These are phyloP conservation scores for Galeopsomyia nigrocyanea DNA, from an alignment of 2,888 invertebrate species.

Conservation along the genomic window DNA sequence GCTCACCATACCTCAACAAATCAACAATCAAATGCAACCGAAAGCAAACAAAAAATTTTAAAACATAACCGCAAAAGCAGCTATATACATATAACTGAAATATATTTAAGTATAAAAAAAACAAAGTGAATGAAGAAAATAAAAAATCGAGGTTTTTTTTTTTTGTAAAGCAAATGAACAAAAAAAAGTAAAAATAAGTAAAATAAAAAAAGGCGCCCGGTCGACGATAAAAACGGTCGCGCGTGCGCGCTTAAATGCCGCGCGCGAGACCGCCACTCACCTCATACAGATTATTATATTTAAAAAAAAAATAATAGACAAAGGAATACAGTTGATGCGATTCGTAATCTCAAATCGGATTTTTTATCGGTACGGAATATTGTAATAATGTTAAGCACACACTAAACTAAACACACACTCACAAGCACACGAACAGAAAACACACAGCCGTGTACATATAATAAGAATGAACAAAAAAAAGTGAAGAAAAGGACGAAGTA, in stretches of 20 bases:
- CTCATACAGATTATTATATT: conserved; percentile 38
- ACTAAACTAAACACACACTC: conserved; percentile 4
- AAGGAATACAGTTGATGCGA: conserved; percentile 11
- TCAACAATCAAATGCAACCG: conserved; percentile 66
- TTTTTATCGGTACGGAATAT: conserved; percentile 38
- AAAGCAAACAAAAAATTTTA: conserved; percentile 21
- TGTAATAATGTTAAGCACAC: conserved; percentile 35
- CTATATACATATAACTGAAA: conserved; percentile 62
- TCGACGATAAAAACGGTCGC: conserved; percentile 43
- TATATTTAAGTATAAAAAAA: conserved; percentile 66
- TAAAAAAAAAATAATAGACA: conserved; percentile 38
- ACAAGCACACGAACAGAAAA: conserved; percentile 7
- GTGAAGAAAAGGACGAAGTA: conserved; percentile 4
- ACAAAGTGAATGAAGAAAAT: conserved; percentile 61
- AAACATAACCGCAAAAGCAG: conserved; percentile 56
- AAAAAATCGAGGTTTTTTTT: background rate
- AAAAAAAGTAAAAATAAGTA: conserved; percentile 26
- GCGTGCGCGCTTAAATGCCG: conserved; percentile 46
- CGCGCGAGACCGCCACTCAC: conserved; percentile 41
- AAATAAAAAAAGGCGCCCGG: conserved; percentile 47
- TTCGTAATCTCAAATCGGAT: conserved; percentile 31
- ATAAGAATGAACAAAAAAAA: conserved; percentile 23
- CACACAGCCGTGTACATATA: conserved; percentile 23
- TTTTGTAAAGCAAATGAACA: background rate
- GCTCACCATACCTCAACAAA: conserved; percentile 65